Evolutionary conservation across 2,888 invertebrate genomes (phyloP).

Genomic region (Prionchulus punctatus): DNA sequence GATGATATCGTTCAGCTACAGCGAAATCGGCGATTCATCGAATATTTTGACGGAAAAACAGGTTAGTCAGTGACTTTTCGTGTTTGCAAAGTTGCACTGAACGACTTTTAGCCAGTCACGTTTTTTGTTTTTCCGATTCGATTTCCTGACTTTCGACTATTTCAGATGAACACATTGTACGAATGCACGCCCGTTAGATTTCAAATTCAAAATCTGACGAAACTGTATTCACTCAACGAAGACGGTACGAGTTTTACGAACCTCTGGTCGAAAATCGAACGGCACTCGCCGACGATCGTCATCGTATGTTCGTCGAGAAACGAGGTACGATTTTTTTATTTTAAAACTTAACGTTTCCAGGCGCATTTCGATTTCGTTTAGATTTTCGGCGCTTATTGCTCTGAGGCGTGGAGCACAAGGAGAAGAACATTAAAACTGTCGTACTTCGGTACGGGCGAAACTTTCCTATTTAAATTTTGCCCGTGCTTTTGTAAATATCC

Average conservation of each 20-base stretch:
- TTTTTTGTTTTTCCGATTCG: no score
- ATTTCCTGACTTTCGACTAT: no score
- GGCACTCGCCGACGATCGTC: neutral
- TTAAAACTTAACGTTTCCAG: neutral
- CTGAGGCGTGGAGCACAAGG: slow-evolving; percentile 1
- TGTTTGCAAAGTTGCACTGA: neutral
- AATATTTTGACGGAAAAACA: slow-evolving; percentile 4
- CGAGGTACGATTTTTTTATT: neutral
- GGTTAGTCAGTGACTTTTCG: neutral
- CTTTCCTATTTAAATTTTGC: slow-evolving; percentile 3
- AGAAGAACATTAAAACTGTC: neutral
- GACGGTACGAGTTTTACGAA: slow-evolving; percentile 6
- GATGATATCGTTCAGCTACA: neutral
- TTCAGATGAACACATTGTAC: slow-evolving; percentile 1
- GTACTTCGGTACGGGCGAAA: slow-evolving; percentile 8
- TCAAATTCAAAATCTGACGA: neutral
- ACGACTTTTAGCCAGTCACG: no score
- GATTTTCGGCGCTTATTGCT: slow-evolving; percentile 9
- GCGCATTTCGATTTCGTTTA: neutral
- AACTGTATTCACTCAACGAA: neutral
- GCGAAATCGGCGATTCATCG: neutral
- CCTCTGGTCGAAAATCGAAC: slow-evolving; percentile 2
- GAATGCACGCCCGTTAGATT: neutral
- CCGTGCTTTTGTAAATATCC: neutral
- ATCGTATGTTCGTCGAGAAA: neutral